A percentile compares a stretch with the other conserved stretches of the same genome.
Conservation (phyloP, 2,113 vertebrate genomes). For the Paralichthys olivaceus region DNA sequence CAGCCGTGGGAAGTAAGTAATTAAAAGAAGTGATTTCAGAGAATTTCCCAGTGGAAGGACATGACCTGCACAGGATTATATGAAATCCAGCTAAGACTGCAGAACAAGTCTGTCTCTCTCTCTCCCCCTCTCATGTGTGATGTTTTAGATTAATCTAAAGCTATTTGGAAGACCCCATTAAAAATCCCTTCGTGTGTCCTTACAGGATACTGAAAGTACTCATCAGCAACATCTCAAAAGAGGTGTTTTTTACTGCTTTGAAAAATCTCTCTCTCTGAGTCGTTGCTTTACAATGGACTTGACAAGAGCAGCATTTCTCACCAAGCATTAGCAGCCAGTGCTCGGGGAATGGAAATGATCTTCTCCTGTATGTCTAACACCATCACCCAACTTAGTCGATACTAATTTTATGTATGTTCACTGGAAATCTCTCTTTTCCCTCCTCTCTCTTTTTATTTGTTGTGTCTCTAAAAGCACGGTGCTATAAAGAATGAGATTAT, state of each 20-base stretch:
- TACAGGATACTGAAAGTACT: constrained; percentile 14
- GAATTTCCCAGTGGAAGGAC: constrained; percentile 76
- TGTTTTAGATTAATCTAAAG: too few species aligned
- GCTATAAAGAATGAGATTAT: background rate
- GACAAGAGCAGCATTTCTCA: background rate
- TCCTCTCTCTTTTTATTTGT: background rate
- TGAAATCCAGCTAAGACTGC: constrained; percentile 70
- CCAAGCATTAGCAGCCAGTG: background rate
- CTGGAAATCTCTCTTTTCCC: too few species aligned
- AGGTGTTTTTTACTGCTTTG: constrained; percentile 6
- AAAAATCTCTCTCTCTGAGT: constrained; percentile 10
- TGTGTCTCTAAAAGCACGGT: background rate
- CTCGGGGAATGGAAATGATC: background rate
- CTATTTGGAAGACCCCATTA: constrained; percentile 17
- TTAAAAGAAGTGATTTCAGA: constrained; percentile 78
- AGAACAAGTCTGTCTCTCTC: constrained; percentile 15
- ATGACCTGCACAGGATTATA: constrained; percentile 75
- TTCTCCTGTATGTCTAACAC: background rate
- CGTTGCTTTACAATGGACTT: background rate
- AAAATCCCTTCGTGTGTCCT: constrained; percentile 23
- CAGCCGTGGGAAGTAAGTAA: constrained; percentile 68
- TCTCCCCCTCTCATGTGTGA: constrained; percentile 20
- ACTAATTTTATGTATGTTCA: too few species aligned
- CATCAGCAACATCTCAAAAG: constrained; percentile 13
- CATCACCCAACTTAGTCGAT: too few species aligned